These are phyloP conservation scores for Ellobium chinense DNA, from an alignment of 2,888 invertebrate genomes.

Conservation along the genomic window DNA sequence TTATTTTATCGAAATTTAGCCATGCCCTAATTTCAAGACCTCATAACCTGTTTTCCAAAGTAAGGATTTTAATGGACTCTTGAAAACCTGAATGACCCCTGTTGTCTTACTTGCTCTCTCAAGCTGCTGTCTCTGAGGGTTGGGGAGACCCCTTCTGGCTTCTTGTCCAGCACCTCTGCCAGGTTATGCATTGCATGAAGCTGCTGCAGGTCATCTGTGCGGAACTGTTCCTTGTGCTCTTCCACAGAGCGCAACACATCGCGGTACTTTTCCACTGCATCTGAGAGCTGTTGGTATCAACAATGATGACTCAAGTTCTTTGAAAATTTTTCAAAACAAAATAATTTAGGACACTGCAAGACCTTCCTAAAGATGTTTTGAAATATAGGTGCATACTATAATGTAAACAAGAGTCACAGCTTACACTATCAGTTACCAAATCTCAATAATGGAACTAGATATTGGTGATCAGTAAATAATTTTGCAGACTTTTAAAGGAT, in stretches of 20 bases:
- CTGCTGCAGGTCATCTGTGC: slow-evolving; percentile 84
- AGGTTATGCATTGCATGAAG: slow-evolving; percentile 86
- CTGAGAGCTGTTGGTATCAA: slow-evolving; percentile 74
- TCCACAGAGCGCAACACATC: slow-evolving; percentile 81
- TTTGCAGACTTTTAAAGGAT: neutral
- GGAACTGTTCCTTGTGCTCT: slow-evolving; percentile 73
- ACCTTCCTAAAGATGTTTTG: no score
- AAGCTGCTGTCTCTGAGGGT: slow-evolving; percentile 82
- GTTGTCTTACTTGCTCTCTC: slow-evolving; percentile 76
- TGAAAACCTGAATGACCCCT: neutral
- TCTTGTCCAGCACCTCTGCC: slow-evolving; percentile 78
- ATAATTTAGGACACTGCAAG: no score
- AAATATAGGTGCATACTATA: no score
- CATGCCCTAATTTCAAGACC: no score
- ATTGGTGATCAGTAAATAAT: neutral
- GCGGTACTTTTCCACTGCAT: slow-evolving; percentile 84
- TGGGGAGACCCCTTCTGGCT: slow-evolving; percentile 78
- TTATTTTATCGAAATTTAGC: no score
- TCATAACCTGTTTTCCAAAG: no score
- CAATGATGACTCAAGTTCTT: no score
- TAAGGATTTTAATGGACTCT: no score
- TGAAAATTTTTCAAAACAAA: no score
- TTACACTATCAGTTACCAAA: no score
- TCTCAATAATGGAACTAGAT: no score
- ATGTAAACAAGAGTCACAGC: no score